Base-by-base conservation (phyloP, 2,113 vertebrate species). In the Trichomycterus rosablanca region DNA sequence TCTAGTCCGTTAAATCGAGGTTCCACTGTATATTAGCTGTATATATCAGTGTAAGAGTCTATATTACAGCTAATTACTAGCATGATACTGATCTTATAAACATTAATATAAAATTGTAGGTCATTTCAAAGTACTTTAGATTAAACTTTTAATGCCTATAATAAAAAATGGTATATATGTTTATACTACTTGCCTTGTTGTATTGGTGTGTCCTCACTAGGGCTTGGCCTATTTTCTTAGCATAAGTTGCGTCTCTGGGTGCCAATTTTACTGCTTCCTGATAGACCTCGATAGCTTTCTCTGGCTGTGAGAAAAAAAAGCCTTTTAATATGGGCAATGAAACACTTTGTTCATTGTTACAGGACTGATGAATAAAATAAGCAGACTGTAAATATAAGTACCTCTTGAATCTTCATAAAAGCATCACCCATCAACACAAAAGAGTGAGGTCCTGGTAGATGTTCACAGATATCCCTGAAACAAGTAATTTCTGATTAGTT, bases 331-430 rank as follows among this genome's bases (percentile, higher is more conserved):
- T n/a, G n/a, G n/a, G n/a, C n/a, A n/a, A n/a, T n/a, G n/a, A n/a
- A 40, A 16, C 16, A 40, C n/a, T 11, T 3, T 19, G n/a, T 14
- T 24, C 3, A 40, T 24, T 16, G 37, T 18, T 22, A 8, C 7
- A n/a, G 1, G 7, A 8, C 2, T n/a, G 22, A 14, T 8, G 1
- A 23, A 35, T 22, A n/a, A 34, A 23, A 46, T 34, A 46, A 12
- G 32, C 10, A 24, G 37, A 19, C 34, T 34, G 7, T 1, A 63
- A 4, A 34, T 14, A 35, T 4, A 50, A 7, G 12, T 67, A 90
- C 88, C 86, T 89, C 84, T 66, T 88, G 84, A 57, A 90, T 85
- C 32, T 77, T 84, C 83, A 90, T 87, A 40, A 81, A 86, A 11
- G 88, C 88, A 35, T 89, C 84, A 1, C 84, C 88, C 63, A 89